Evolutionary conservation across 2,888 invertebrate species (phyloP).

Genomic region (Pemphredon lugubris): DNA sequence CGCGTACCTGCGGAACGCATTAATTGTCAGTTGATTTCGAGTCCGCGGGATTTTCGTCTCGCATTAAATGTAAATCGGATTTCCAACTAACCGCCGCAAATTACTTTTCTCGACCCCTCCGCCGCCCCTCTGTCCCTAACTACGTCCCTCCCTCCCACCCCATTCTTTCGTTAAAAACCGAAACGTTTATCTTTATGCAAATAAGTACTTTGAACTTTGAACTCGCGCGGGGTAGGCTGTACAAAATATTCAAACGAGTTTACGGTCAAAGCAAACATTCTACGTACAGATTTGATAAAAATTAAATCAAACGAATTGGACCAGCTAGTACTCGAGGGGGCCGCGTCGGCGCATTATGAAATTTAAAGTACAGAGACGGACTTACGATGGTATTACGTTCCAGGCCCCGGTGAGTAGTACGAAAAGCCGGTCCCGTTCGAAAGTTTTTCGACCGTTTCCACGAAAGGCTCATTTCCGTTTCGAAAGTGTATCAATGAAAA

Average conservation of each 20-base stretch:
- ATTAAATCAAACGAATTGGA: too few species aligned
- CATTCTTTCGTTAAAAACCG: constrained; percentile 23
- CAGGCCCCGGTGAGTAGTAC: neutral
- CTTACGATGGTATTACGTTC: constrained; percentile 16
- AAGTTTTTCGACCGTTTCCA: constrained; percentile 35
- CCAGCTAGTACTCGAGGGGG: too few species aligned
- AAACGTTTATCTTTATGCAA: constrained; percentile 47
- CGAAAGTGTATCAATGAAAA: constrained; percentile 24
- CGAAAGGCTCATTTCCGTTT: constrained; percentile 21
- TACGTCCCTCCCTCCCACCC: neutral
- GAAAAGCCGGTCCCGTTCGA: constrained; percentile 23
- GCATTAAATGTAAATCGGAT: constrained; percentile 60
- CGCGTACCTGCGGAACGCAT: constrained; percentile 46
- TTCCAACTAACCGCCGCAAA: constrained; percentile 49
- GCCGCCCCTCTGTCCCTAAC: neutral
- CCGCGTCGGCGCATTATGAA: too few species aligned
- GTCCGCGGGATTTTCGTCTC: constrained; percentile 42
- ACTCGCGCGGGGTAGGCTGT: too few species aligned
- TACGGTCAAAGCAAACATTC: too few species aligned
- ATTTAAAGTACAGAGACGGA: too few species aligned
- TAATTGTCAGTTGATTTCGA: constrained; percentile 53
- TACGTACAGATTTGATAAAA: too few species aligned
- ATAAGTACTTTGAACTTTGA: constrained; percentile 1
- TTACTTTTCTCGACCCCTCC: constrained; percentile 51
- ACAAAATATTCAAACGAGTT: too few species aligned